Percentiles rank a stretch among this genome's conserved stretches.
These are phyloP conservation scores for Torymus tubicola DNA, from an alignment of 2,888 invertebrate genomes.

Conservation along the genomic window DNA sequence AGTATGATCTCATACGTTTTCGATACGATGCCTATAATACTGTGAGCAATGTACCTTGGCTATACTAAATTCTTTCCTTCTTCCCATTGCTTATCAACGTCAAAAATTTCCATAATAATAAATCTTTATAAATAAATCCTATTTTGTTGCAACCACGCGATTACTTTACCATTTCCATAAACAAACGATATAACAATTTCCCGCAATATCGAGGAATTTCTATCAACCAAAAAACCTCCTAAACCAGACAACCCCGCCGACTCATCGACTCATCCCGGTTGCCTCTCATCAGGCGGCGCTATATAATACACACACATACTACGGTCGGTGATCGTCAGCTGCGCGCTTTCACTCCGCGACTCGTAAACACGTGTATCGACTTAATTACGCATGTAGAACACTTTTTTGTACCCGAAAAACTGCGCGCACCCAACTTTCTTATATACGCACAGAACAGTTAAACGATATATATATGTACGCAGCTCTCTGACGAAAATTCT, in stretches of 20 bases:
- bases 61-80: no score
- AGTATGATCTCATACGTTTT: no score
- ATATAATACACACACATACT: neutral
- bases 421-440: constrained; percentile 28
- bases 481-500: constrained; percentile 9
- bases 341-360: constrained; percentile 49
- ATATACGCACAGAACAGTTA: constrained; percentile 7
- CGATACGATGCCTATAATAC: no score
- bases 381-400: constrained; percentile 57
- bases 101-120: no score
- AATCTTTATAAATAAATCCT: no score
- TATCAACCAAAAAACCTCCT: neutral
- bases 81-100: no score
- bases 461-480: no score
- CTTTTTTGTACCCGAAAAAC: constrained; percentile 28
- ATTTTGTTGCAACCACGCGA: no score
- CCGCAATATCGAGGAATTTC: no score
- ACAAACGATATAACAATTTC: no score
- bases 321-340: constrained; percentile 26
- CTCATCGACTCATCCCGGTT: neutral
- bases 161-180: no score
- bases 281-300: constrained; percentile 23
- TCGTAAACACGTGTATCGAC: constrained; percentile 52
- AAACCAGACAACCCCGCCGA: constrained; percentile 13
- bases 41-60: no score